A percentile compares a stretch with the other conserved stretches of the same genome.
Evolutionary conservation across 2,888 invertebrate species (phyloP).

Genomic region (Catocala fraxini): DNA sequence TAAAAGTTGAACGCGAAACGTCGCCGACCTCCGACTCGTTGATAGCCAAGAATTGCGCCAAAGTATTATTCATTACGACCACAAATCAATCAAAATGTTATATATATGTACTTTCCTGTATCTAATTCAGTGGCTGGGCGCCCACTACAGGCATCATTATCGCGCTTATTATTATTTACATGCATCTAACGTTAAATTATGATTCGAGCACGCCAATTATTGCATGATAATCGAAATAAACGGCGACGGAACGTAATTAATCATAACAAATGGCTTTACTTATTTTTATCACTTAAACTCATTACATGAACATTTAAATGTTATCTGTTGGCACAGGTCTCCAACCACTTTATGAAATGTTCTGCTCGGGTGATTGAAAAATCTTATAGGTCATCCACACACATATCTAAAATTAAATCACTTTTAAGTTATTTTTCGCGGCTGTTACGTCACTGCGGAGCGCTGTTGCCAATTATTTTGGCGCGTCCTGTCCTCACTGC

Average conservation of each 20-base stretch:
- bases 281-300: slow-evolving; percentile 14
- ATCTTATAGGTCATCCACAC: slow-evolving; percentile 42
- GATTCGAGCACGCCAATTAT: slow-evolving; percentile 30
- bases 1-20: slow-evolving; percentile 44
- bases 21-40: slow-evolving; percentile 28
- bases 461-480: slow-evolving; percentile 46
- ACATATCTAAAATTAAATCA: slow-evolving; percentile 44
- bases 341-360: slow-evolving; percentile 33
- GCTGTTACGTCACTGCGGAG: slow-evolving; percentile 39
- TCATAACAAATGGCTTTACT: slow-evolving; percentile 19
- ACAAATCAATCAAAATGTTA: slow-evolving; percentile 42
- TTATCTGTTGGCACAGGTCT: slow-evolving; percentile 23
- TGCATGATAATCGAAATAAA: slow-evolving; percentile 40
- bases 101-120: slow-evolving; percentile 42
- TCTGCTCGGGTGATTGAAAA: slow-evolving; percentile 27
- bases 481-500: slow-evolving; percentile 24
- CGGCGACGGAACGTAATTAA: slow-evolving; percentile 27
- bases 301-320: slow-evolving; percentile 13
- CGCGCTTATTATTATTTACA: slow-evolving; percentile 39
- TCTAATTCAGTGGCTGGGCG: slow-evolving; percentile 32
- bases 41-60: slow-evolving; percentile 41
- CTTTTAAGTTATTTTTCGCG: slow-evolving; percentile 49
- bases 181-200: slow-evolving; percentile 38
- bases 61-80: slow-evolving; percentile 34
- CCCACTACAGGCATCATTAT: slow-evolving; percentile 28